phyloP scores from a whole-genome alignment of 2,888 invertebrate genomes.

The Dorcus hopei region DNA sequence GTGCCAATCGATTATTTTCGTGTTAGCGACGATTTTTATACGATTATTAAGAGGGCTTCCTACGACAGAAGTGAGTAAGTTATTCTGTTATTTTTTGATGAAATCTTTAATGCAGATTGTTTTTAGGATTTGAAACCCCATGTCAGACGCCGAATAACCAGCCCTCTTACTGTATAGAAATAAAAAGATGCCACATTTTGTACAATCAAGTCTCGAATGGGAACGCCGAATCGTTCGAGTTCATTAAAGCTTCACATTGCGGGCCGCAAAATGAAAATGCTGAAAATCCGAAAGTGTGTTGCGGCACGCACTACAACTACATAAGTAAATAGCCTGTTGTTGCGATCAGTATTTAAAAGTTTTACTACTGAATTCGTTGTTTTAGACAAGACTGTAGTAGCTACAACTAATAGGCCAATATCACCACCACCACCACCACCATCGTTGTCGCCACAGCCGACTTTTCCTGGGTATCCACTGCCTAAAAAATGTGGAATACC shows the following conservation, averaged over 20 bases:
- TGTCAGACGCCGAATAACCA: conserved; percentile 49
- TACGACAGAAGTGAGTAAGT: not conserved
- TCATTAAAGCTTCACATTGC: conserved; percentile 36
- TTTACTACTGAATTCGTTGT: not conserved
- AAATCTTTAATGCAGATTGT: not conserved
- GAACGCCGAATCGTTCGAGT: conserved; percentile 30
- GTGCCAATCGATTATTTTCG: not conserved
- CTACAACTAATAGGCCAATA: not conserved
- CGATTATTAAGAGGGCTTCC: not conserved
- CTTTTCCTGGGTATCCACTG: not conserved
- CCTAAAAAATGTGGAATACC: conserved; percentile 39
- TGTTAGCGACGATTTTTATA: not conserved
- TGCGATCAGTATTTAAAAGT: not conserved
- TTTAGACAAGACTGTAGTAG: not conserved
- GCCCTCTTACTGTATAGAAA: conserved; percentile 46
- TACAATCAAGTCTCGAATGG: conserved; percentile 33
- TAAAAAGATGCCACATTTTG: conserved; percentile 46
- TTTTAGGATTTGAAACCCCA: conserved; percentile 35
- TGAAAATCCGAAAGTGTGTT: conserved; percentile 39
- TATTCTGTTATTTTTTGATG: not conserved
- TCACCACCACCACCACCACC: not conserved
- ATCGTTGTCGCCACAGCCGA: not conserved
- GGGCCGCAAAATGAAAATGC: conserved; percentile 33
- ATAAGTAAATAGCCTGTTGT: not conserved
- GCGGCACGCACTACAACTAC: conserved; percentile 30